phyloP scores from a whole-genome alignment of 2,113 vertebrate genomes.

The Orthonyx spaldingii region DNA sequence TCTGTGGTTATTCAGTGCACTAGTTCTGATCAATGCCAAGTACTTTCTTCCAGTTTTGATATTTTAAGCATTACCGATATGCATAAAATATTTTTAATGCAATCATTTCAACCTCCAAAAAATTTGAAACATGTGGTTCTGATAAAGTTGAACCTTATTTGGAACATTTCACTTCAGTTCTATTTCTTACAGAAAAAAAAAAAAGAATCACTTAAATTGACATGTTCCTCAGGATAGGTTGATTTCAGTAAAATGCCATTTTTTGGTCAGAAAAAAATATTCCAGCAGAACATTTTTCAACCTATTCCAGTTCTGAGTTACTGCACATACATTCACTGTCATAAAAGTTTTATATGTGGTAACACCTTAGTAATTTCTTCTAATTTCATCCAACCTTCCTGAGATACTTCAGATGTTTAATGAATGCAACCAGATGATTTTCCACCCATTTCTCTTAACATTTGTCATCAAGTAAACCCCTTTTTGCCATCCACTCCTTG shows the following conservation, averaged over 20 bases:
- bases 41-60: slow-evolving; percentile 43
- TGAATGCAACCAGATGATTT: neutral
- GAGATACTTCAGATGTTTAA: neutral
- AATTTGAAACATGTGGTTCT: slow-evolving; percentile 48
- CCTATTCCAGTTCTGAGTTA: neutral
- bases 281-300: slow-evolving; percentile 11
- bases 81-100: slow-evolving; percentile 47
- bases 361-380: slow-evolving; percentile 25
- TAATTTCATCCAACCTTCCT: neutral
- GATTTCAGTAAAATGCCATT: slow-evolving; percentile 26
- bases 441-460: neutral
- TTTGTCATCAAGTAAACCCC: neutral
- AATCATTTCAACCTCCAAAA: slow-evolving; percentile 23
- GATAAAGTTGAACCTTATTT: slow-evolving; percentile 14
- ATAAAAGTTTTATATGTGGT: neutral
- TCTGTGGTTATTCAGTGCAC: neutral
- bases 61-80: slow-evolving; percentile 41
- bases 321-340: neutral
- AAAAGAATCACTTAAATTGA: neutral
- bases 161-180: slow-evolving; percentile 1
- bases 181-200: neutral
- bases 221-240: neutral
- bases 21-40: slow-evolving; percentile 36
- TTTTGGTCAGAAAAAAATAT: slow-evolving; percentile 10
- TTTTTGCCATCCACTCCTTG: neutral